phyloP scores from a whole-genome alignment of 2,888 invertebrate species.

The Diarsia rubi region DNA sequence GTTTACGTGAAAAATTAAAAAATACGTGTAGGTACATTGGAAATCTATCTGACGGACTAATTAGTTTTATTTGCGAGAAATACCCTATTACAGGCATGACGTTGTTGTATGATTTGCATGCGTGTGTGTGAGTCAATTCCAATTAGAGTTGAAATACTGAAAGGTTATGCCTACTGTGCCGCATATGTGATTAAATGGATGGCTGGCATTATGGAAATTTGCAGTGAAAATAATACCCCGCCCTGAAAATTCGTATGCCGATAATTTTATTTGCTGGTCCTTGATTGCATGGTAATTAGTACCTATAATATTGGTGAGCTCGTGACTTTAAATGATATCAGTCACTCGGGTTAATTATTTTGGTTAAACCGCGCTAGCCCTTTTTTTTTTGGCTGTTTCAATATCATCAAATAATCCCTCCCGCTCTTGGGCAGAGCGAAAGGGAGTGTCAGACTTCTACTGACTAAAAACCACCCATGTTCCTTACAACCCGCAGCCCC shows the following conservation, averaged over 20 bases:
- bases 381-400: too few relatives aligned
- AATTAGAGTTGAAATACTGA: not conserved
- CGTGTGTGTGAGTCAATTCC: not conserved
- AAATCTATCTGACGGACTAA: too few relatives aligned
- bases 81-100: not conserved
- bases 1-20: too few relatives aligned
- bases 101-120: not conserved
- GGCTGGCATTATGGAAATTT: conserved; percentile 70
- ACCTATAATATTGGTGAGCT: not conserved
- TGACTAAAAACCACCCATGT: too few relatives aligned
- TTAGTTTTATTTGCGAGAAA: too few relatives aligned
- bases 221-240: conserved; percentile 58
- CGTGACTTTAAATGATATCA: not conserved
- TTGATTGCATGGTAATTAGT: conserved; percentile 64
- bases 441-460: too few relatives aligned
- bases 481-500: too few relatives aligned
- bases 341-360: not conserved
- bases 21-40: too few relatives aligned
- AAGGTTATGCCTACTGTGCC: conserved; percentile 11
- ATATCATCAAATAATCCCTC: too few relatives aligned
- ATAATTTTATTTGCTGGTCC: conserved; percentile 65
- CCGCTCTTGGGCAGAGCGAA: too few relatives aligned
- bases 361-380: not conserved
- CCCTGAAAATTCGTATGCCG: conserved; percentile 53
- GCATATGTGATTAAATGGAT: conserved; percentile 66